A percentile compares a stretch with the other conserved stretches of the same genome.
phyloP scores from a whole-genome alignment of 2,888 invertebrate species.

The Eudemis profundana region DNA sequence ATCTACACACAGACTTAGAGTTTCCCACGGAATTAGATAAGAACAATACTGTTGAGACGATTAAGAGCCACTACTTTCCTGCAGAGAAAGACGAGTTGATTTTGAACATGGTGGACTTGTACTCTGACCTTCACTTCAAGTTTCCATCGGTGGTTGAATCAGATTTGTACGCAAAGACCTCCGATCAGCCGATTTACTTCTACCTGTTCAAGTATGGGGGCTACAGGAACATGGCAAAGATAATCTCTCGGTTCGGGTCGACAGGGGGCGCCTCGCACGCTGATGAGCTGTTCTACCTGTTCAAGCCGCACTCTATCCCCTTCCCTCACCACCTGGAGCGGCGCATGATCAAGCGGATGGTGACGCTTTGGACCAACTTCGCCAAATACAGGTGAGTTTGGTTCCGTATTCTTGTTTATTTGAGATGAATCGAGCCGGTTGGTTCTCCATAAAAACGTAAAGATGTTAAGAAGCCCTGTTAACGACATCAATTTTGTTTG shows the following conservation, averaged over 20 bases:
- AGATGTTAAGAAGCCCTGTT: too few relatives aligned
- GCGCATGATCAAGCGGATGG: constrained; percentile 70
- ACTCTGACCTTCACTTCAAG: constrained; percentile 77
- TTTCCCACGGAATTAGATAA: constrained; percentile 66
- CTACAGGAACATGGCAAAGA: constrained; percentile 73
- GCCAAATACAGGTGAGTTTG: constrained; percentile 75
- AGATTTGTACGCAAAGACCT: constrained; percentile 67
- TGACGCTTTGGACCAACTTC: constrained; percentile 79
- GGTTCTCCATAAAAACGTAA: too few relatives aligned
- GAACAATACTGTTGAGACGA: constrained; percentile 62
- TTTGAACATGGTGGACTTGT: constrained; percentile 76
- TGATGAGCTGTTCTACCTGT: constrained; percentile 77
- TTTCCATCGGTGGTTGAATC: constrained; percentile 72
- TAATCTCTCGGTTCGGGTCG: constrained; percentile 64
- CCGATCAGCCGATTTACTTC: constrained; percentile 72
- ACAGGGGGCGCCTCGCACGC: constrained; percentile 75
- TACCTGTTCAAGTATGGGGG: constrained; percentile 76
- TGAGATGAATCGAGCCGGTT: too few relatives aligned
- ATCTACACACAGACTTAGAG: constrained; percentile 65
- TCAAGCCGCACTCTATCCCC: constrained; percentile 73
- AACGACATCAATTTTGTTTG: too few relatives aligned
- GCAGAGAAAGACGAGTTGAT: constrained; percentile 65
- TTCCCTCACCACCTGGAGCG: constrained; percentile 68
- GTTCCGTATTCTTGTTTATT: too few relatives aligned
- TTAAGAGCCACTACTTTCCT: constrained; percentile 69